Percentiles rank a stretch among this genome's conserved stretches.
phyloP scores from a whole-genome alignment of 2,797 vertebrate species.

The Scleropages formosus region DNA sequence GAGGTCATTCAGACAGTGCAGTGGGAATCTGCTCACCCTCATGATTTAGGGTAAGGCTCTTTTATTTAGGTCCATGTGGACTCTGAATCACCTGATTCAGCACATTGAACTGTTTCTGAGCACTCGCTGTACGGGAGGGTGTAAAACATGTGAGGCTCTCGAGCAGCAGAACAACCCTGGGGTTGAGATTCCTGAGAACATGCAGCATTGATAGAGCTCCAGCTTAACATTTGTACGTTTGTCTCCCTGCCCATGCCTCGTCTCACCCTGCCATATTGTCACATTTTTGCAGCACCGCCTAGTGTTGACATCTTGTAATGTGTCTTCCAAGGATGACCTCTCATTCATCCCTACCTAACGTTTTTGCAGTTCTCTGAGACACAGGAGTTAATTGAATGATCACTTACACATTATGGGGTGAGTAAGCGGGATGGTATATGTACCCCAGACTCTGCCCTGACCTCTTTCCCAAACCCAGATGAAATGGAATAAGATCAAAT shows the following conservation, averaged over 20 bases:
- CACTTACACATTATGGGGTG: slow-evolving; percentile 66
- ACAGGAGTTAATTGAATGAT: slow-evolving; percentile 82
- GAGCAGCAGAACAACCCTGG: not conserved
- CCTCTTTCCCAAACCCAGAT: slow-evolving; percentile 38
- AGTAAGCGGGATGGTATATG: slow-evolving; percentile 69
- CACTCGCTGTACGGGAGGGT: not conserved
- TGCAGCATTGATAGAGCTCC: too few relatives aligned
- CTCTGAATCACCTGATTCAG: too few relatives aligned
- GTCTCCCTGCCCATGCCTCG: slow-evolving; percentile 52
- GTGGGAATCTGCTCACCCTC: too few relatives aligned
- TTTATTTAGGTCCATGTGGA: too few relatives aligned
- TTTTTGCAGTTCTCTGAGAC: slow-evolving; percentile 80
- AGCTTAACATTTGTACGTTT: slow-evolving; percentile 33
- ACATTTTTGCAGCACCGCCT: slow-evolving; percentile 52
- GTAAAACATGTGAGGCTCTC: not conserved
- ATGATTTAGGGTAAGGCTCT: too few relatives aligned
- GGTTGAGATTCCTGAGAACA: too few relatives aligned
- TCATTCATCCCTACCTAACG: slow-evolving; percentile 68
- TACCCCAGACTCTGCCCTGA: slow-evolving; percentile 39
- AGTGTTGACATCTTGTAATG: slow-evolving; percentile 46
- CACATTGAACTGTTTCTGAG: not conserved
- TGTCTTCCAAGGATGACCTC: slow-evolving; percentile 22
- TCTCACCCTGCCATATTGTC: too few relatives aligned
- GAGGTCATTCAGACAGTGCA: too few relatives aligned
- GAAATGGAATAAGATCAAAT: slow-evolving; percentile 48